Percentiles rank a stretch among this genome's conserved stretches.
phyloP scores from a whole-genome alignment of 2,113 vertebrate species.

The Sitta europaea region DNA sequence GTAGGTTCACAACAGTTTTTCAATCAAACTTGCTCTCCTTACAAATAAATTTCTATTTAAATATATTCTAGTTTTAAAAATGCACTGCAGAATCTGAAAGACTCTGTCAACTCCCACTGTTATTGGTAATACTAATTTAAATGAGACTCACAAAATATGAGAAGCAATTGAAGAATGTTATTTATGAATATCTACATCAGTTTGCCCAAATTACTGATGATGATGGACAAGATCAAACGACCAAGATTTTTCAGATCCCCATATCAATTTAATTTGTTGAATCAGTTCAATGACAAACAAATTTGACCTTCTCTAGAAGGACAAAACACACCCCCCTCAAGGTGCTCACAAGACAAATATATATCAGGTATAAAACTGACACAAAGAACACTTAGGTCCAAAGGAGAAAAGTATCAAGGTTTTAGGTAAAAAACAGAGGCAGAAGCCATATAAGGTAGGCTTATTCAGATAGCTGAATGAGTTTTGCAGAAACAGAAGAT shows the following conservation, averaged over 20 bases:
- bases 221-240: background rate
- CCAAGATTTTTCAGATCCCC: background rate
- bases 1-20: background rate
- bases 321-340: fast-evolving
- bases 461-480: background rate
- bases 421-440: background rate
- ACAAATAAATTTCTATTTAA: background rate
- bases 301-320: background rate
- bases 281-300: background rate
- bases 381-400: background rate
- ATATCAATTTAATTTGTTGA: background rate
- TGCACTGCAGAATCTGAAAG: background rate
- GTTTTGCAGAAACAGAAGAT: background rate
- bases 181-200: background rate
- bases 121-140: background rate
- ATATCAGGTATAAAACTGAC: background rate
- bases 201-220: background rate
- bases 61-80: background rate
- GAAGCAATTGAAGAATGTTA: background rate
- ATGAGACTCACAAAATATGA: background rate
- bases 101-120: background rate
- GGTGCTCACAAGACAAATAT: background rate
- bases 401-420: background rate
- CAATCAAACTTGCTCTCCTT: background rate
- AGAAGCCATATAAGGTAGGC: background rate